Conservation (phyloP, 2,113 vertebrate species). For the Macaca nemestrina region DNA sequence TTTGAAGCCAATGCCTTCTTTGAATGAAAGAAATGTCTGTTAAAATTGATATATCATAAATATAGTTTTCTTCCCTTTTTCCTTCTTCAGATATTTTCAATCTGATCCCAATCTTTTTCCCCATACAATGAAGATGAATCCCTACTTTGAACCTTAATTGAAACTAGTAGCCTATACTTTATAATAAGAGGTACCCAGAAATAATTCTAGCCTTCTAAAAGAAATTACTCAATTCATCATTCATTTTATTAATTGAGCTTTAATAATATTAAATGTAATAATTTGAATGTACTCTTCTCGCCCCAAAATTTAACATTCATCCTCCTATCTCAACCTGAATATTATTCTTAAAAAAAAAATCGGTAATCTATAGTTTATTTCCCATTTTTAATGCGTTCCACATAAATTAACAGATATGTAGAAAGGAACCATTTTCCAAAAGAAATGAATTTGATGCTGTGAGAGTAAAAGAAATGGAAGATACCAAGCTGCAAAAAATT, state of each 20-base stretch:
- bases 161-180: not conserved
- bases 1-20: not conserved
- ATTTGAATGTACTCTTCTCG: not conserved
- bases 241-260: not conserved
- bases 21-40: not conserved
- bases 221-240: not conserved
- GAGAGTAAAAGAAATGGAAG: not conserved
- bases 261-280: not conserved
- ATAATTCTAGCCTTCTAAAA: conserved; percentile 14
- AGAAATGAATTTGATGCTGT: conserved; percentile 1
- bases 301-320: not conserved
- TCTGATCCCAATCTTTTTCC: not conserved
- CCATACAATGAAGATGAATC: not conserved
- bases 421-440: not conserved
- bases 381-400: not conserved
- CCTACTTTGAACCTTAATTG: conserved; percentile 7
- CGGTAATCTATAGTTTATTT: not conserved
- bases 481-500: not conserved
- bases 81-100: not conserved
- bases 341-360: not conserved
- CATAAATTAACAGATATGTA: not conserved
- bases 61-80: not conserved
- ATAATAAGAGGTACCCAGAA: not conserved
- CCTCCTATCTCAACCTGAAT: not conserved
- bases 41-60: not conserved